Base-by-base conservation (phyloP, 1,140 invertebrate species). In the Penaeus vannamei region DNA sequence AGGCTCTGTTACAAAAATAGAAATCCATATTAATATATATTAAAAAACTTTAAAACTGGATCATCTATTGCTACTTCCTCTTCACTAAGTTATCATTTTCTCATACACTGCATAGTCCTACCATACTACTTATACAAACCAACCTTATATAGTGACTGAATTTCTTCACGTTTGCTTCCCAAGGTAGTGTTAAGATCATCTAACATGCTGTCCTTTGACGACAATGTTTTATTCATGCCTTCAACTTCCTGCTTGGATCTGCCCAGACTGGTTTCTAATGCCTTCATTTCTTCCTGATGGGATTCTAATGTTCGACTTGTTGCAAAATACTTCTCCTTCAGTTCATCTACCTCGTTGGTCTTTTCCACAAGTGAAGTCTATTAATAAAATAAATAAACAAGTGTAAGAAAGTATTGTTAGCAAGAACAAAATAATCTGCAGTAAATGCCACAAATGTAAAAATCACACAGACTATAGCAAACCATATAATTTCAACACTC, bases 231-330 rank as follows among this genome's bases (percentile, higher is more conserved):
- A 64, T 84, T 87, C 32, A 83, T 46, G 29, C 20, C 46, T 20
- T 90, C 59, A 72, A 86, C 32, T 46, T 90, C 82, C 26, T 61
- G 76, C 20, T 80, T 79, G 46, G 83, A 72, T 87, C 92, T 92
- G 59, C 69, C 84, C 17, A 80, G 36, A 14, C 93, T 92, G 53
- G 92, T 91, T 84, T 93, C 91, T 0, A 93, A 77, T 76, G 91
- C 87, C 36, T 92, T 90, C 29, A 91, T 89, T 64, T 92, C 90
- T 29, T 87, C 87, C 59, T 92, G 91, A 90, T 92, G 92, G 17
- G 92, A 59, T 53, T 93, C 93, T 0, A 84, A 42, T 92, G 79
- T 84, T 92, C 84, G 72, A 89, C 90, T 59, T 92, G 81, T 23
- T 86, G 59, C 86, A 86, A 86, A 22, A 91, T 84, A 84, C 14